A percentile compares a stretch with the other conserved stretches of the same genome.
phyloP scores from a whole-genome alignment of 2,888 invertebrate species.

The Sthenelais limicola region DNA sequence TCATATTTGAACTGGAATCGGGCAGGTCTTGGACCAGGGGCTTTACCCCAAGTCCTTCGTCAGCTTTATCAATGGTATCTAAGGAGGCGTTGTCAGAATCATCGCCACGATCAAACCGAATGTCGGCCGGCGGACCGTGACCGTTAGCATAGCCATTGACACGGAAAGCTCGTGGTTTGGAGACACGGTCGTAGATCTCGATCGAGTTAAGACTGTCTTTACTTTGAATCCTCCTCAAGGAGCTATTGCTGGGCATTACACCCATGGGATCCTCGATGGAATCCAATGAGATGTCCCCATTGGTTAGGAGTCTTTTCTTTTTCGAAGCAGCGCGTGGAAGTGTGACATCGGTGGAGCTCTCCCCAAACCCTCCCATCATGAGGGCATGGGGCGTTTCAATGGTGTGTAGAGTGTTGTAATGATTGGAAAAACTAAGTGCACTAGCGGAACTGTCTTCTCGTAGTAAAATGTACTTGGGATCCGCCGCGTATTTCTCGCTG shows the following conservation, averaged over 20 bases:
- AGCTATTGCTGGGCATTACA: slow-evolving; percentile 18
- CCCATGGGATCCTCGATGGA: slow-evolving; percentile 26
- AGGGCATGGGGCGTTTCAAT: slow-evolving; percentile 44
- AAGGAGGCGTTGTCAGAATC: slow-evolving; percentile 14
- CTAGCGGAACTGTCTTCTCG: slow-evolving; percentile 41
- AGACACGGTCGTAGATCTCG: slow-evolving; percentile 29
- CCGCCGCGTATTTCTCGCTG: neutral
- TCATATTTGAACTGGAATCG: neutral
- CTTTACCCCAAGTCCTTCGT: neutral
- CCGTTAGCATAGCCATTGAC: slow-evolving; percentile 4
- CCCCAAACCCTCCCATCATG: slow-evolving; percentile 45
- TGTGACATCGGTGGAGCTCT: slow-evolving; percentile 42
- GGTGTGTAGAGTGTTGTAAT: slow-evolving; percentile 46
- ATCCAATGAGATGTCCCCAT: slow-evolving; percentile 15
- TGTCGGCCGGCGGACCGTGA: neutral
- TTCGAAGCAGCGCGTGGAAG: slow-evolving; percentile 10
- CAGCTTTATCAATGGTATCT: slow-evolving; percentile 4
- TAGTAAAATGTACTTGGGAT: slow-evolving; percentile 37
- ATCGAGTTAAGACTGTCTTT: slow-evolving; percentile 31
- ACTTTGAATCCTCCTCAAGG: slow-evolving; percentile 14
- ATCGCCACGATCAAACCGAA: neutral
- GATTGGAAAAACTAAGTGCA: slow-evolving; percentile 24
- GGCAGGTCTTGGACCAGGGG: neutral
- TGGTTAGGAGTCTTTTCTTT: slow-evolving; percentile 4
- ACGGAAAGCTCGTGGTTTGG: neutral